Conservation (phyloP, 2,797 vertebrate genomes). For the Betta splendens region DNA sequence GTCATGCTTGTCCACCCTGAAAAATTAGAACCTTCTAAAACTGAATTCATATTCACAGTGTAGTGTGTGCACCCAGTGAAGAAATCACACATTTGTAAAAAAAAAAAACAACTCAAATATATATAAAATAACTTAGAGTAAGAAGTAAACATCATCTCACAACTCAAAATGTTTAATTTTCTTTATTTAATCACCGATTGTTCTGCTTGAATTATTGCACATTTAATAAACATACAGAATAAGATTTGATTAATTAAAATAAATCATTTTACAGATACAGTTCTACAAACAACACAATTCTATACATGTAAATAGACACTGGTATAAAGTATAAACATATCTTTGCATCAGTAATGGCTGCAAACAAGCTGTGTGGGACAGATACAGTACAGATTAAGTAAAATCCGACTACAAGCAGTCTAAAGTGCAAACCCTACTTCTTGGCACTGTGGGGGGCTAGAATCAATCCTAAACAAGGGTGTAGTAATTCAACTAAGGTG, state of each 20-base stretch:
- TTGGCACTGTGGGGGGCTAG: slow-evolving; percentile 45
- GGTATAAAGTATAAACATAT: background rate
- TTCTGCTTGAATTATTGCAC: background rate
- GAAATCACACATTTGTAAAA: too few relatives aligned
- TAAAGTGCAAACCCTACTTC: slow-evolving; percentile 12
- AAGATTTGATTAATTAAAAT: background rate
- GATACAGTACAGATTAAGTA: background rate
- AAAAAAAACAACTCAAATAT: too few relatives aligned
- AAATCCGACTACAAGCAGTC: background rate
- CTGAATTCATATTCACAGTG: too few relatives aligned
- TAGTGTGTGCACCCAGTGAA: too few relatives aligned
- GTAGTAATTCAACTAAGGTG: slow-evolving; percentile 1
- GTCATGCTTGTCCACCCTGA: too few relatives aligned
- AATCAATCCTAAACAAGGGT: background rate
- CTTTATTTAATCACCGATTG: background rate
- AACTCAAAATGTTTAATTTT: too few relatives aligned
- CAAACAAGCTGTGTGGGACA: slow-evolving; percentile 3
- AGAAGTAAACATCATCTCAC: too few relatives aligned
- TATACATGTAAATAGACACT: slow-evolving; percentile 12
- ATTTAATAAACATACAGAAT: too few relatives aligned
- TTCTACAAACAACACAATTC: background rate
- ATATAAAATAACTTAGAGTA: too few relatives aligned
- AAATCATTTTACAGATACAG: too few relatives aligned
- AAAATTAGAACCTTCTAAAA: too few relatives aligned
- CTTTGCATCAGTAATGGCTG: slow-evolving; percentile 2